A percentile compares a stretch with the other conserved stretches of the same genome.
Evolutionary conservation across 1,140 invertebrate species (phyloP).

Genomic region (Lepidostoma basale): DNA sequence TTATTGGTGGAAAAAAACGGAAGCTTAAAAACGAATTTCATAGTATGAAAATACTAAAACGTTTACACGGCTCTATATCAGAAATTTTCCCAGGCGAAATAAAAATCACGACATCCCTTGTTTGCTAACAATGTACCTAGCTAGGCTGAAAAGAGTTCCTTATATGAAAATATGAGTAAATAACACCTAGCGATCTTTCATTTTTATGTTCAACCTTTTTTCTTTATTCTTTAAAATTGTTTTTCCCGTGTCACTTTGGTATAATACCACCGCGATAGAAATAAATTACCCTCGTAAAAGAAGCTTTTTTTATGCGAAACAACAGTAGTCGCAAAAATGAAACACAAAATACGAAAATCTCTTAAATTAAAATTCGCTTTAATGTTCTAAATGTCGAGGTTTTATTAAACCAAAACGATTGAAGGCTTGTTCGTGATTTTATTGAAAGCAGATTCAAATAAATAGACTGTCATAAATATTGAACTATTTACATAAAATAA

Average conservation of each 20-base stretch:
- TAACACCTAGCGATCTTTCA: conserved; percentile 44
- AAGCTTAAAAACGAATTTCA: conserved; percentile 22
- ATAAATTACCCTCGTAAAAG: conserved; percentile 45
- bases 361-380: not conserved
- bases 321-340: conserved; percentile 17
- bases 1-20: conserved; percentile 14
- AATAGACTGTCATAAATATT: too few relatives aligned
- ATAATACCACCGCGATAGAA: conserved; percentile 44
- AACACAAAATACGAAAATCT: conserved; percentile 4
- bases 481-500: too few relatives aligned
- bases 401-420: not conserved
- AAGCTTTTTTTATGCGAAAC: conserved; percentile 29
- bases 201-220: conserved; percentile 40
- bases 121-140: conserved; percentile 20
- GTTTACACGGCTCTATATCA: conserved; percentile 20
- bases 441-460: too few relatives aligned
- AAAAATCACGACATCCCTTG: conserved; percentile 24
- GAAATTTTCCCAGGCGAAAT: not conserved
- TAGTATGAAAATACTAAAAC: conserved; percentile 12
- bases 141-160: conserved; percentile 29
- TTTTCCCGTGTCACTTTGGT: conserved; percentile 43
- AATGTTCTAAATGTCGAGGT: not conserved
- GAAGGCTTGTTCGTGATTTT: too few relatives aligned
- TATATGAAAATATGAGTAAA: conserved; percentile 43
- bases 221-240: conserved; percentile 43